phyloP scores from a whole-genome alignment of 1,140 invertebrate species.

The Drosophila kikkawai region DNA sequence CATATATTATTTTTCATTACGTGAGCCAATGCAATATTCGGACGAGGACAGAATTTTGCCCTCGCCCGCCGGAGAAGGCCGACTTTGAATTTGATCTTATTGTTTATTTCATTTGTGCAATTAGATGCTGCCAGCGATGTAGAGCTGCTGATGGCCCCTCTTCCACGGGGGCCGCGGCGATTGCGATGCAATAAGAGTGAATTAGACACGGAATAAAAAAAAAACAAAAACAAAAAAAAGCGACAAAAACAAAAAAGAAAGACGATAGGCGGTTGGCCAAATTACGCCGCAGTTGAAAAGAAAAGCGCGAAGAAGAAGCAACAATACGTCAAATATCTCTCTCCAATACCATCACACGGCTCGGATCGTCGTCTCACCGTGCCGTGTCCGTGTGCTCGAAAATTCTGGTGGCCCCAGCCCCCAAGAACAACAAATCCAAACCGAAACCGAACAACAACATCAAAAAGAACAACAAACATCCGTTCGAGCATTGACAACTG shows the following conservation, averaged over 20 bases:
- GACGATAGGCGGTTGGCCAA: slow-evolving; percentile 22
- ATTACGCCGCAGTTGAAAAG: slow-evolving; percentile 66
- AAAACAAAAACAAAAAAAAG: slow-evolving; percentile 24
- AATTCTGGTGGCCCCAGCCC: slow-evolving; percentile 44
- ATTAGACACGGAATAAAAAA: slow-evolving; percentile 25
- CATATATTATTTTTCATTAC: slow-evolving; percentile 69
- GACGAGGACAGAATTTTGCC: slow-evolving; percentile 54
- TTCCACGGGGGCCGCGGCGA: slow-evolving; percentile 63
- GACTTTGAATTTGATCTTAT: slow-evolving; percentile 15
- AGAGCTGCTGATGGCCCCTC: slow-evolving; percentile 73
- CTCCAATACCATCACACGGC: slow-evolving; percentile 29
- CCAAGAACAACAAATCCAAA: slow-evolving; percentile 47
- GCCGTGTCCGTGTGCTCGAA: slow-evolving; percentile 37
- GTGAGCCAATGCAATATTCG: slow-evolving; percentile 60
- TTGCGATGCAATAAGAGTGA: slow-evolving; percentile 56
- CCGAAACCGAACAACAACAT: slow-evolving; percentile 17
- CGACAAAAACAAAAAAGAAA: slow-evolving; percentile 29
- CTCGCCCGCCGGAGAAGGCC: slow-evolving; percentile 14
- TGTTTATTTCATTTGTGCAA: slow-evolving; percentile 57
- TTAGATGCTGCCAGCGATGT: slow-evolving; percentile 69
- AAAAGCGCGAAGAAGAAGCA: slow-evolving; percentile 48
- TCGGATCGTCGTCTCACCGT: slow-evolving; percentile 10
- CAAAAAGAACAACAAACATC: slow-evolving; percentile 35
- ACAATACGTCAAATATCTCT: slow-evolving; percentile 50
- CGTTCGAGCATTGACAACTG: slow-evolving; percentile 58